A percentile compares a stretch with the other conserved stretches of the same genome.
These are phyloP conservation scores for Cerastis rubricosa DNA, from an alignment of 2,888 invertebrate genomes.

Conservation along the genomic window DNA sequence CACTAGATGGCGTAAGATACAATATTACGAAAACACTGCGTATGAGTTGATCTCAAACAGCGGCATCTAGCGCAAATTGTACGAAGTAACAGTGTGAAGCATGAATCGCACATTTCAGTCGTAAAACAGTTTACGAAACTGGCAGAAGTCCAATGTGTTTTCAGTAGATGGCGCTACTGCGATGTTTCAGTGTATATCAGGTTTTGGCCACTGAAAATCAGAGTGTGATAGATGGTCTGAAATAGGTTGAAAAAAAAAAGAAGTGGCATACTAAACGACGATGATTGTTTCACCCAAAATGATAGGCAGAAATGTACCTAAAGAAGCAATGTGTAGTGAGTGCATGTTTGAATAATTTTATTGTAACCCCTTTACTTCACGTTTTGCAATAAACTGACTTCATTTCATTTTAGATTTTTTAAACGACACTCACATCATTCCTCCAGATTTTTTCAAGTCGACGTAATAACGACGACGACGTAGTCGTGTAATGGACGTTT, in stretches of 20 bases:
- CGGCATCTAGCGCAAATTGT: constrained; percentile 55
- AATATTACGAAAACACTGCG: constrained; percentile 18
- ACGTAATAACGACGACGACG: too few species aligned
- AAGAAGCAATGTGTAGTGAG: too few species aligned
- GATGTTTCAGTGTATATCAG: neutral
- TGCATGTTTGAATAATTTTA: too few species aligned
- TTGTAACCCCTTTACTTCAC: too few species aligned
- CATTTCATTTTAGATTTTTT: too few species aligned
- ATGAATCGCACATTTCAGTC: constrained; percentile 32
- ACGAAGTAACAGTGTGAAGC: constrained; percentile 14
- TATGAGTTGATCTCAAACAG: constrained; percentile 34
- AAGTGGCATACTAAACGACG: neutral
- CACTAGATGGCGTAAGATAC: constrained; percentile 25
- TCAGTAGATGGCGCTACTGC: constrained; percentile 53
- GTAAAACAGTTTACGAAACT: constrained; percentile 33
- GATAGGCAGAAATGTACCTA: neutral
- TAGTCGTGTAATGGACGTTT: neutral
- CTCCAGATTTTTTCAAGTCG: too few species aligned
- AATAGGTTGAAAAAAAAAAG: neutral
- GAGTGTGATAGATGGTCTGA: neutral
- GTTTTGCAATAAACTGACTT: too few species aligned
- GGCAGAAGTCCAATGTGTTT: constrained; percentile 35
- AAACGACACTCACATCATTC: neutral
- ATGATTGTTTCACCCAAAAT: too few species aligned
- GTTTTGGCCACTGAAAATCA: neutral